Evolutionary conservation across 2,888 invertebrate species (phyloP), one percentile per base, ranked within the genome.

Genomic region (Ceriagrion tenellum): DNA sequence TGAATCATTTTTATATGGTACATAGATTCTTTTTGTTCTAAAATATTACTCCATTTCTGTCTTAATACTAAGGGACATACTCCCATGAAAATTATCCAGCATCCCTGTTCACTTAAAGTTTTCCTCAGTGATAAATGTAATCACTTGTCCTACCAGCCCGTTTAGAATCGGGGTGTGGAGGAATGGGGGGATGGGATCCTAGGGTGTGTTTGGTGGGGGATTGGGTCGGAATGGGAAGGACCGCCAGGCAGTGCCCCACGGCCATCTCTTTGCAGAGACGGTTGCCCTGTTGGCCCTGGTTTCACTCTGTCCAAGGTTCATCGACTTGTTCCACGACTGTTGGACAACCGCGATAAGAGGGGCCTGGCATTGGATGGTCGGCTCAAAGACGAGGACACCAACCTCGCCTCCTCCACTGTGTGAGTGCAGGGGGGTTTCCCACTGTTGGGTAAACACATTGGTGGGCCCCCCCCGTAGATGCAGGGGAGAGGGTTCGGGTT

Each of bases 341-440:
- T 98, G 96, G 98, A 98, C 97, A 99, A 99, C 97, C 98, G 98
- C 97, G 98, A 98, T 97, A 99, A 99, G 97, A 97, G 98, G 96
- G 98, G 98, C 95, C 97, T 99, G 96, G 98, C 98, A 95, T 97
- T 99, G 96, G 98, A 99, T 96, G 99, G 98, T 95, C 98, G 98
- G 97, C 97, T 99, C 96, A 98, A 98, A 97, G 98, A 99, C 97
- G 98, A 99, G 97, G 98, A 98, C 97, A 99, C 98, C 96, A 98
- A 98, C 97, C 97, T 99, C 96, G 98, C 98, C 96, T 98, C 98
- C 95, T 98, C 98, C 96, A 98, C 98, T 96, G 98, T 98, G 98
- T 98, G 97, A 98, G 98, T 97, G 96, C 96, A 47, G 89, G 55
- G 88, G 74, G 88, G 81, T 59, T 59, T 35, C 56, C 88, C 95